phyloP scores from a whole-genome alignment of 2,797 vertebrate genomes.

The Anolis apletophallus region DNA sequence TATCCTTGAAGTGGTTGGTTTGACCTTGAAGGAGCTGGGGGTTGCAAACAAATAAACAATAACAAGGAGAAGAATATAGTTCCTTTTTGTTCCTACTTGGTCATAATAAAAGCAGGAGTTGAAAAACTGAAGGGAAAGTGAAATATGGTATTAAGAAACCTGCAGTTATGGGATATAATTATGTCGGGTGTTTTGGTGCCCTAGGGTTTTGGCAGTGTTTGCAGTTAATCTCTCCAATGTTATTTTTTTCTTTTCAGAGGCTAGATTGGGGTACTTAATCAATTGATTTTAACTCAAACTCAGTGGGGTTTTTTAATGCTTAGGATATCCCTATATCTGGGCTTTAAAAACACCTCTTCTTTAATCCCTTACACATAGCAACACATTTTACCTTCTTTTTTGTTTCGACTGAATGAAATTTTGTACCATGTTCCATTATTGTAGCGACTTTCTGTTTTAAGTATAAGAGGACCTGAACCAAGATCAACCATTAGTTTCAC shows the following conservation, averaged over 20 bases:
- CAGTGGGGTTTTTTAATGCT: neutral
- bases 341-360: fast-evolving
- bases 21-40: too few relatives aligned
- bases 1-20: too few relatives aligned
- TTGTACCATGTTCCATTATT: slow-evolving; percentile 94
- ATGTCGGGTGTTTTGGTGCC: too few relatives aligned
- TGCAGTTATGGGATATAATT: too few relatives aligned
- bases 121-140: too few relatives aligned
- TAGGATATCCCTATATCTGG: neutral
- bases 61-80: too few relatives aligned
- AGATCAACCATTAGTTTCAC: slow-evolving; percentile 90
- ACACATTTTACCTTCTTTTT: slow-evolving; percentile 85
- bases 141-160: too few relatives aligned
- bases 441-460: slow-evolving; percentile 87
- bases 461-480: slow-evolving; percentile 87
- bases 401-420: slow-evolving; percentile 90
- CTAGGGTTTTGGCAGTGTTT: too few relatives aligned
- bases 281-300: neutral
- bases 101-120: too few relatives aligned
- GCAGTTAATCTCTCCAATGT: neutral
- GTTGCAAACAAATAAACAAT: too few relatives aligned
- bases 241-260: neutral
- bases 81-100: too few relatives aligned
- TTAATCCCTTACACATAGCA: neutral
- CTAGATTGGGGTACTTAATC: neutral